These are phyloP conservation scores for Pelodiscus sinensis DNA, from an alignment of 2,113 vertebrate species.

Conservation along the genomic window DNA sequence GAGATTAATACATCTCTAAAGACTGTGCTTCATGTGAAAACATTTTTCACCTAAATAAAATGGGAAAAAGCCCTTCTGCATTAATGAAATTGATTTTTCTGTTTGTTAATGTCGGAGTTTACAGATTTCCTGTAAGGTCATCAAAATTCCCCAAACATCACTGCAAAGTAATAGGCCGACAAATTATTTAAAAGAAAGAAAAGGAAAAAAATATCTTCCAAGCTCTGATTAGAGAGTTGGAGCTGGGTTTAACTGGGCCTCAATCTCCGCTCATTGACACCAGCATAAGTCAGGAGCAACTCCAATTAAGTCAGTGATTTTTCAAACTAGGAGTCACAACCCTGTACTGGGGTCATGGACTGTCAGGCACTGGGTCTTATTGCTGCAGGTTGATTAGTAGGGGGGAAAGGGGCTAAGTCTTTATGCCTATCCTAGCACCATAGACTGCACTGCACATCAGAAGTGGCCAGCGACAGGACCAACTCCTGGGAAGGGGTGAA, in stretches of 20 bases:
- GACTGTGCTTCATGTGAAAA: not conserved
- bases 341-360: too few species aligned
- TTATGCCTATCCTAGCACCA: too few species aligned
- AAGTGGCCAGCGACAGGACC: too few species aligned
- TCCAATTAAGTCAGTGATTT: not conserved
- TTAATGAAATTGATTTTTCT: slow-evolving; percentile 53
- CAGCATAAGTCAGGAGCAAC: not conserved
- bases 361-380: too few species aligned
- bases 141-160: slow-evolving; percentile 22
- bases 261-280: not conserved
- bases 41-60: slow-evolving; percentile 23
- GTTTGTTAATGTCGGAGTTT: slow-evolving; percentile 33
- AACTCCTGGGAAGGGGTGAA: too few species aligned
- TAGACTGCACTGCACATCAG: too few species aligned
- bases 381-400: too few species aligned
- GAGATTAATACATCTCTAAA: slow-evolving; percentile 34
- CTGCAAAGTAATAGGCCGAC: slow-evolving; percentile 1
- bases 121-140: slow-evolving; percentile 38
- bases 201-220: not conserved
- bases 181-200: slow-evolving; percentile 16
- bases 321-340: too few species aligned
- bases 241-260: not conserved
- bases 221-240: not conserved
- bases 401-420: too few species aligned
- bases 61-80: not conserved